Evolutionary conservation across 2,888 invertebrate species (phyloP).

Genomic region (Ephialtes manifestator): DNA sequence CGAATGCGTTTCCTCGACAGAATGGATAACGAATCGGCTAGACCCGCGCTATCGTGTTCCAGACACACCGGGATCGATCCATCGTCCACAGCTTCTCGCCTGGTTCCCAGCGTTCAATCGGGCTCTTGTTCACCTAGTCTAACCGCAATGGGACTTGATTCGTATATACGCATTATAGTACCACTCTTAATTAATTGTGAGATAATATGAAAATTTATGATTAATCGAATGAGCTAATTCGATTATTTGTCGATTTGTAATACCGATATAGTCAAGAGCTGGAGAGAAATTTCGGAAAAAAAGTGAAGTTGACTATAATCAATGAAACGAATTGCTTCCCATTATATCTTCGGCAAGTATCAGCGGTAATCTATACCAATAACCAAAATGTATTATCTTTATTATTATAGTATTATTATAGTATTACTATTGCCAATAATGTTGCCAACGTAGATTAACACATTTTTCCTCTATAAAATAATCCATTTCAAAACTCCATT

Average conservation of each 20-base stretch:
- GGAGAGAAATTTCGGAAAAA: background rate
- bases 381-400: too few species aligned
- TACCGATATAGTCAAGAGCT: background rate
- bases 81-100: conserved; percentile 1
- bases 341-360: too few species aligned
- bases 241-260: background rate
- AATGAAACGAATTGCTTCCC: too few species aligned
- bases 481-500: too few species aligned
- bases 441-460: too few species aligned
- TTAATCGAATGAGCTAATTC: background rate
- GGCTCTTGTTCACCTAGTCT: conserved; percentile 1
- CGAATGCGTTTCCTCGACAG: conserved; percentile 46
- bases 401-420: too few species aligned
- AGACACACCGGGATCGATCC: conserved; percentile 24
- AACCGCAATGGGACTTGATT: conserved; percentile 27
- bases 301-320: too few species aligned
- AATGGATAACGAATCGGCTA: conserved; percentile 55
- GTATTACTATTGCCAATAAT: too few species aligned
- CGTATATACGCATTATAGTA: background rate
- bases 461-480: too few species aligned
- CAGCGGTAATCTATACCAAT: too few species aligned
- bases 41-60: background rate
- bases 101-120: background rate
- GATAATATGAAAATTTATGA: background rate
- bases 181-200: background rate